phyloP scores from a whole-genome alignment of 2,797 vertebrate species.

The Megaceryle alcyon region DNA sequence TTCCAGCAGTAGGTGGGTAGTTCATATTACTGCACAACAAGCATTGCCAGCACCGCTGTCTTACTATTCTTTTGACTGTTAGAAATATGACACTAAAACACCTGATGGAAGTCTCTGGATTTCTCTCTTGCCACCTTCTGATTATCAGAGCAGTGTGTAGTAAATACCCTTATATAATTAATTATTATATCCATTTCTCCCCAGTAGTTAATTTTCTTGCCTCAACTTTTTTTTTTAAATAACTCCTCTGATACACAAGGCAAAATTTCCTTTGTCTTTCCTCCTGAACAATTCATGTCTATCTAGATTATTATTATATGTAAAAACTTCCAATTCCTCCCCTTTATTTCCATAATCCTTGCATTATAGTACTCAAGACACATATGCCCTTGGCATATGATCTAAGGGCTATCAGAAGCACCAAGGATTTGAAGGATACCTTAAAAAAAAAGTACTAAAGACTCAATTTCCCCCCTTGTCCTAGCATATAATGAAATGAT shows the following conservation, averaged over 20 bases:
- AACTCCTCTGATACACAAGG: background rate
- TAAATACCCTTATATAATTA: background rate
- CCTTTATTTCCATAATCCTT: background rate
- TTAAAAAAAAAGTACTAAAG: background rate
- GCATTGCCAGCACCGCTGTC: background rate
- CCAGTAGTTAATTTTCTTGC: background rate
- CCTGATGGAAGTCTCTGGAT: background rate
- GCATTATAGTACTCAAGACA: background rate
- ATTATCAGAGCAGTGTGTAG: background rate
- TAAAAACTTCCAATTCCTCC: background rate
- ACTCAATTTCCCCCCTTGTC: background rate
- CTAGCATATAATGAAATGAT: background rate
- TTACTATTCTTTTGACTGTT: background rate
- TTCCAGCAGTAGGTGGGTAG: background rate
- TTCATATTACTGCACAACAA: background rate
- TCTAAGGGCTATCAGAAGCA: background rate
- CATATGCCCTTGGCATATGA: background rate
- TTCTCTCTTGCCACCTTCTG: background rate
- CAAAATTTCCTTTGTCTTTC: background rate
- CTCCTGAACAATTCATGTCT: background rate
- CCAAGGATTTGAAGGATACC: background rate
- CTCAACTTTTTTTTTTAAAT: background rate
- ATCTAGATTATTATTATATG: background rate
- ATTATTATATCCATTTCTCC: background rate
- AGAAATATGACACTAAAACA: background rate